Evolutionary conservation across 2,888 invertebrate species (phyloP).

Genomic region (Drosophila anomalipes): DNA sequence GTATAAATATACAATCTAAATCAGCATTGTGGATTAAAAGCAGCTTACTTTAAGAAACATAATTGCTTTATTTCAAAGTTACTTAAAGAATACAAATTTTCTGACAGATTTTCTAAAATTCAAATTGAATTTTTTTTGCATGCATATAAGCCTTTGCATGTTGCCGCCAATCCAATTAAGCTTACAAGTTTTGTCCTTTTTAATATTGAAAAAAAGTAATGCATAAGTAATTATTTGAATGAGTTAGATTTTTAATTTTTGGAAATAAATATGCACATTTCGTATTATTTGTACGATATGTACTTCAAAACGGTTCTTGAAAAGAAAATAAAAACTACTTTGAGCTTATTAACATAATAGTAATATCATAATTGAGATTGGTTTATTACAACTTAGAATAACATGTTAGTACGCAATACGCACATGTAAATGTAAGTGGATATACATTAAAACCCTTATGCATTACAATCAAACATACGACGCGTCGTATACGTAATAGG

Average conservation of each 20-base stretch:
- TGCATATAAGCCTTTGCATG: no score
- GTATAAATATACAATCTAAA: neutral
- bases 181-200: neutral
- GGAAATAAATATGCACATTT: neutral
- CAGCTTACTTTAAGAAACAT: neutral
- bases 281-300: neutral
- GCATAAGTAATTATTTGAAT: neutral
- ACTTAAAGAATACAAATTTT: neutral
- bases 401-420: neutral
- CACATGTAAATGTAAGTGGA: neutral
- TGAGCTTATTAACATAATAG: neutral
- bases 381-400: neutral
- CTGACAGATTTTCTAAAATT: neutral
- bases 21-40: neutral
- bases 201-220: neutral
- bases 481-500: slow-evolving; percentile 36
- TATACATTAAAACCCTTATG: neutral
- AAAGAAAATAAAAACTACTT: neutral
- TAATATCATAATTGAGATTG: neutral
- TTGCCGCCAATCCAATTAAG: neutral
- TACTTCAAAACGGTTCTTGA: neutral
- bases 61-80: neutral
- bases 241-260: neutral
- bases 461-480: neutral
- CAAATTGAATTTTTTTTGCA: neutral